Percentiles rank a stretch among this genome's conserved stretches.
These are phyloP conservation scores for Labia minor DNA, from an alignment of 2,888 invertebrate species.

Conservation along the genomic window DNA sequence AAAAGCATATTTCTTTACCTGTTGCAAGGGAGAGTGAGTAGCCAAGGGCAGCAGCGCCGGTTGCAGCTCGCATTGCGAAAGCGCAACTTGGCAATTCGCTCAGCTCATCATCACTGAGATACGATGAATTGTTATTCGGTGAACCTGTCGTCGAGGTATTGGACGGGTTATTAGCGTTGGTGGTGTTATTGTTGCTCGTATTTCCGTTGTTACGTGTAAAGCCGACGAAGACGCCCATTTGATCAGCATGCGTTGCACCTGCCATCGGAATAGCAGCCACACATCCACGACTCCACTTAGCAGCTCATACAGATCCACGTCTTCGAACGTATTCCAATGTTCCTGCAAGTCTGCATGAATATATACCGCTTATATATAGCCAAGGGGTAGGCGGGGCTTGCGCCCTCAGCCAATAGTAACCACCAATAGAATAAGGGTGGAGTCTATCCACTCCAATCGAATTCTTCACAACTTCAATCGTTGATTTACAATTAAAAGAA, in stretches of 20 bases:
- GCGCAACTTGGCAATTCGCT: constrained; percentile 72
- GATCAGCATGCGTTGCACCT: neutral
- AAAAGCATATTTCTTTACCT: too few relatives aligned
- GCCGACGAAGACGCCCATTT: neutral
- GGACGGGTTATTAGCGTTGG: neutral
- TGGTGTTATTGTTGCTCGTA: neutral
- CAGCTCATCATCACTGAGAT: constrained; percentile 50
- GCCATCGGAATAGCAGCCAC: neutral
- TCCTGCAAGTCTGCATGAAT: too few relatives aligned
- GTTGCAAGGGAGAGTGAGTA: constrained; percentile 26
- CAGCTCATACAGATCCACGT: too few relatives aligned
- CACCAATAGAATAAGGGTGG: too few relatives aligned
- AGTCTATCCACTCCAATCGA: too few relatives aligned
- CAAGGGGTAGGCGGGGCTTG: too few relatives aligned
- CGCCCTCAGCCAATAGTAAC: too few relatives aligned
- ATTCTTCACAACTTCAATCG: too few relatives aligned
- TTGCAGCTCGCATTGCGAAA: constrained; percentile 53
- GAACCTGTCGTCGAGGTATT: constrained; percentile 17
- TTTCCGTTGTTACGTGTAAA: neutral
- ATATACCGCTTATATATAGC: too few relatives aligned
- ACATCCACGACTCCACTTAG: neutral
- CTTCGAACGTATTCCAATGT: too few relatives aligned
- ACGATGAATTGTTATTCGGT: constrained; percentile 28
- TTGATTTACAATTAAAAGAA: too few relatives aligned
- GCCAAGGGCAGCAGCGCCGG: constrained; percentile 30